phyloP scores from a whole-genome alignment of 1,140 invertebrate species.

The Atta cephalotes region DNA sequence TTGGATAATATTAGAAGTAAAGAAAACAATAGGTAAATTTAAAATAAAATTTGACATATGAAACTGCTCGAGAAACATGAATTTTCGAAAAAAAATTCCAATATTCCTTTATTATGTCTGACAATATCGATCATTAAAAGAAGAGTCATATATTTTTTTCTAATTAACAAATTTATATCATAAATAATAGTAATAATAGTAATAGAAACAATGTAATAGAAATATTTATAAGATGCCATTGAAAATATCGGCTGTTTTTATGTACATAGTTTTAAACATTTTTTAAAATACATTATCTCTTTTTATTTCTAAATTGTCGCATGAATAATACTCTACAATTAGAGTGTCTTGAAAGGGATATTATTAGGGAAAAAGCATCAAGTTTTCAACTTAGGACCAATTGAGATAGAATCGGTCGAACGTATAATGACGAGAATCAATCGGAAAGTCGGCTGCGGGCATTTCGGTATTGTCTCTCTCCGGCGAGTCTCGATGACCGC shows the following conservation, averaged over 20 bases:
- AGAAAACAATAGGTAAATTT: background rate
- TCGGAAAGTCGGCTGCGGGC: conserved; percentile 41
- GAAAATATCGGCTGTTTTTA: background rate
- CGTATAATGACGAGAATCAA: conserved; percentile 32
- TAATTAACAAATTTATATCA: background rate
- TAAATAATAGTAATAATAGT: too few relatives aligned
- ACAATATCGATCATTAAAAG: background rate
- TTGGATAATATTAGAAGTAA: background rate
- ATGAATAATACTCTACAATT: background rate
- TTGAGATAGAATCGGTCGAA: conserved; percentile 16
- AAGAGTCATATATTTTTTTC: background rate
- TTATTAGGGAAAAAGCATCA: background rate
- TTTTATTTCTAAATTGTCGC: background rate
- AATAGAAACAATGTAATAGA: background rate
- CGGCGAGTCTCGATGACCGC: conserved; percentile 49
- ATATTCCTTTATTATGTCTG: background rate
- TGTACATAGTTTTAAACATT: background rate
- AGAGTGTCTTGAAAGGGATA: background rate
- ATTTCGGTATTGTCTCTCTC: conserved; percentile 46
- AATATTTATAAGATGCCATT: background rate
- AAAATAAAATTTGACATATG: background rate
- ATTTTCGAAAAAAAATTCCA: background rate
- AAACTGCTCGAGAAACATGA: background rate
- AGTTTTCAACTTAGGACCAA: conserved; percentile 22
- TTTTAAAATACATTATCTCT: background rate